A percentile compares a stretch with the other conserved stretches of the same genome.
These are phyloP conservation scores for Nasonia giraulti DNA, from an alignment of 1,140 invertebrate species.

Conservation along the genomic window DNA sequence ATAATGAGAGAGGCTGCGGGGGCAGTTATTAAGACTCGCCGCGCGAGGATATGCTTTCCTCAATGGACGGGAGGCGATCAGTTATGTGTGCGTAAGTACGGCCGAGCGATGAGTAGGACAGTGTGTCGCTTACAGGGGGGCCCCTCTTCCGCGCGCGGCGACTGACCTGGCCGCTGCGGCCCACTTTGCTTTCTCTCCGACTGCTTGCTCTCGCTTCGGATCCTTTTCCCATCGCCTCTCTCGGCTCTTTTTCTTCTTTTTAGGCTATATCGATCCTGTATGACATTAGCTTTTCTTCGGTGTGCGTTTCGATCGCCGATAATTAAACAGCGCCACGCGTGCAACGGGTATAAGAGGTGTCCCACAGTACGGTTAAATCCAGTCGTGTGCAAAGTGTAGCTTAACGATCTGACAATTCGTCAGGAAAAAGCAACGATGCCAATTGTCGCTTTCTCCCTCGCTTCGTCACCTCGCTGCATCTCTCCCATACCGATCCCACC, in stretches of 20 bases:
- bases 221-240: background rate
- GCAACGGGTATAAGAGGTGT: too few species aligned
- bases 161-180: conserved; percentile 72
- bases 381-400: too few species aligned
- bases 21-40: background rate
- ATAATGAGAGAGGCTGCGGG: background rate
- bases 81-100: background rate
- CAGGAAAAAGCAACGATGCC: background rate
- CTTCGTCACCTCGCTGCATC: conserved; percentile 15
- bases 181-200: conserved; percentile 74
- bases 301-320: too few species aligned
- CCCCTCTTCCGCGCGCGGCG: conserved; percentile 54
- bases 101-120: conserved; percentile 71
- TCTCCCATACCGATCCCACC: background rate
- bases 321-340: too few species aligned
- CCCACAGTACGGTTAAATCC: too few species aligned
- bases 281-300: too few species aligned
- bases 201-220: conserved; percentile 52
- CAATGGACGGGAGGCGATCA: background rate
- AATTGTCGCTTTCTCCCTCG: conserved; percentile 32
- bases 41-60: background rate
- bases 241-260: background rate
- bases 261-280: too few species aligned
- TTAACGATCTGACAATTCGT: too few species aligned
- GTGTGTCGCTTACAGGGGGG: conserved; percentile 67